These are phyloP conservation scores for Lasioglossum lativentre DNA, from an alignment of 2,888 invertebrate genomes.

Conservation along the genomic window DNA sequence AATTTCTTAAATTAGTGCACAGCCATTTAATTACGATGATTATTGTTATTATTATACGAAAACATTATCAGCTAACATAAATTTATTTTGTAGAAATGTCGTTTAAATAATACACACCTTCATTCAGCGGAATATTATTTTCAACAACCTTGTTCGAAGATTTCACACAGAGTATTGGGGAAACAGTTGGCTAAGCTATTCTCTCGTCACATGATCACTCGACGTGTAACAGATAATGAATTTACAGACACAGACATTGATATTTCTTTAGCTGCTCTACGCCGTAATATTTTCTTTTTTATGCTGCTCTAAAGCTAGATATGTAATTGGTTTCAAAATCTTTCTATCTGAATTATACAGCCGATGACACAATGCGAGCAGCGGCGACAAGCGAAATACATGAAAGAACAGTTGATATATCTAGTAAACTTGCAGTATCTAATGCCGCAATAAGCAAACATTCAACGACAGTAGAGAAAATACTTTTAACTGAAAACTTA, in stretches of 20 bases:
- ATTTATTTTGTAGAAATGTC: neutral
- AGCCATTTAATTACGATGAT: neutral
- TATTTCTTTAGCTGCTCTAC: neutral
- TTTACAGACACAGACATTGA: neutral
- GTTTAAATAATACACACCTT: neutral
- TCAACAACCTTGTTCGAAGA: neutral
- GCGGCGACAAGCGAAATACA: neutral
- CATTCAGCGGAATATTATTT: neutral
- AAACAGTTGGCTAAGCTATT: neutral
- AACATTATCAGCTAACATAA: neutral
- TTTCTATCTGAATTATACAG: neutral
- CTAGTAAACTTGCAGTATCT: neutral
- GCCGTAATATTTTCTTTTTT: neutral
- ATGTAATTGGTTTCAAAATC: neutral
- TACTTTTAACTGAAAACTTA: too few relatives aligned
- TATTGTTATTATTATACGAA: neutral
- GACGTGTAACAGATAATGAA: neutral
- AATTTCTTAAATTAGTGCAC: neutral
- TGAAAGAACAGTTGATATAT: neutral
- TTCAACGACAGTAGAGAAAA: neutral
- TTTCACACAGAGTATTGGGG: neutral
- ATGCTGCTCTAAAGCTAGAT: neutral
- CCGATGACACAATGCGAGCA: neutral
- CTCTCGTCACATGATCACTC: neutral
- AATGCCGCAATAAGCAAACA: neutral